phyloP scores from a whole-genome alignment of 2,797 vertebrate species.

The Mus minutoides region DNA sequence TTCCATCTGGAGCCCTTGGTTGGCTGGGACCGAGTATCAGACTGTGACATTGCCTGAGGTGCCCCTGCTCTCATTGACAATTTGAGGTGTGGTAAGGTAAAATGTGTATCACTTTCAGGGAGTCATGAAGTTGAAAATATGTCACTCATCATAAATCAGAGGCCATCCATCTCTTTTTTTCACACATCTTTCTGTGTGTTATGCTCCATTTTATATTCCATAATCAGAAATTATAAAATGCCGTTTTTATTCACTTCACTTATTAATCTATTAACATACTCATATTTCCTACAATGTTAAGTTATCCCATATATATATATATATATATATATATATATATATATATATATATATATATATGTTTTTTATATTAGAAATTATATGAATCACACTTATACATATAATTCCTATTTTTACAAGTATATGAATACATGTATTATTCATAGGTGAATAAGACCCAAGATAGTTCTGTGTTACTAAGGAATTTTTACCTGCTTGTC shows the following conservation, averaged over 20 bases:
- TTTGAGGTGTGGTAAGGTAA: background rate
- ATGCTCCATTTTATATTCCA: background rate
- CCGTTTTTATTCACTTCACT: background rate
- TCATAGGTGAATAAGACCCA: background rate
- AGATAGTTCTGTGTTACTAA: background rate
- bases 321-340: no score
- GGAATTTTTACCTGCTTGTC: background rate
- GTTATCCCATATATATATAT: background rate
- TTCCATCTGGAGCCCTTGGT: background rate
- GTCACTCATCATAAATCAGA: background rate
- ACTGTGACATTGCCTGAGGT: background rate
- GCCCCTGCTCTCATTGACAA: accelerated
- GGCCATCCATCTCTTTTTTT: background rate
- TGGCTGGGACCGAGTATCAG: background rate
- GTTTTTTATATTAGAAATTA: no score
- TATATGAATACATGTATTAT: background rate
- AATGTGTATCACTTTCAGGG: background rate
- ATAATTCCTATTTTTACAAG: background rate
- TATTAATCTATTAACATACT: background rate
- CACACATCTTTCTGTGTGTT: background rate
- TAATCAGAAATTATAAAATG: constrained; percentile 30
- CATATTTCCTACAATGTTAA: background rate
- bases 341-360: no score
- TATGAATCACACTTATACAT: background rate
- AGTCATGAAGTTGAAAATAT: background rate